Conservation (phyloP, 1,140 invertebrate species). For the Ctenoplectra terminalis region DNA sequence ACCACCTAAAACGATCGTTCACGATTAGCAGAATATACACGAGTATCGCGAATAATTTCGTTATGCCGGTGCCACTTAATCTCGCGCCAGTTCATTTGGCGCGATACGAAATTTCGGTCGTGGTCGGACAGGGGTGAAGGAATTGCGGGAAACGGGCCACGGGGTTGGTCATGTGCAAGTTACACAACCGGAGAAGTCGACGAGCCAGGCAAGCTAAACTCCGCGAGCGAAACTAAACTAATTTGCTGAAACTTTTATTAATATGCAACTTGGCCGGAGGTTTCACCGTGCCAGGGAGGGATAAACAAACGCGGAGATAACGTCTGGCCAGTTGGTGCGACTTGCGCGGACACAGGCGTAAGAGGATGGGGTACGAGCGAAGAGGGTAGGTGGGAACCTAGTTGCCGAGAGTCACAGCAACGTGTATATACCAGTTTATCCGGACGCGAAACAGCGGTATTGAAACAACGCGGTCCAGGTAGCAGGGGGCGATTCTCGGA, state of each 20-base stretch:
- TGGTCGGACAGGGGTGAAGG: slow-evolving; percentile 28
- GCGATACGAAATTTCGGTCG: slow-evolving; percentile 40
- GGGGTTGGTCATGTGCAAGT: slow-evolving; percentile 21
- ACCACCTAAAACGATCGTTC: no score
- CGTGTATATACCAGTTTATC: slow-evolving; percentile 44
- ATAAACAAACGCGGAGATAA: slow-evolving; percentile 71
- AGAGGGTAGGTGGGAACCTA: not conserved
- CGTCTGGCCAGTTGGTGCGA: slow-evolving; percentile 40
- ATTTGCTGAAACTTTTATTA: slow-evolving; percentile 77
- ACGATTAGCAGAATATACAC: no score
- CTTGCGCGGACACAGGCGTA: not conserved
- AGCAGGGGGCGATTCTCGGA: slow-evolving; percentile 22
- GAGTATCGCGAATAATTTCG: slow-evolving; percentile 17
- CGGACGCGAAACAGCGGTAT: slow-evolving; percentile 26
- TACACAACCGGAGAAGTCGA: slow-evolving; percentile 47
- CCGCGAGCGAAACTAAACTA: slow-evolving; percentile 71
- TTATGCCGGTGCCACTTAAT: slow-evolving; percentile 27
- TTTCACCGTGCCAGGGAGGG: slow-evolving; percentile 14
- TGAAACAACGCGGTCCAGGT: slow-evolving; percentile 32
- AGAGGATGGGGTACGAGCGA: not conserved
- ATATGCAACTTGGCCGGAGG: slow-evolving; percentile 69
- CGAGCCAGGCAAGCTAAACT: slow-evolving; percentile 45
- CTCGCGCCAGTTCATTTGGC: slow-evolving; percentile 35
- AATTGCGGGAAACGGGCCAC: slow-evolving; percentile 40
- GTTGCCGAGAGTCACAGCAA: slow-evolving; percentile 7